Evolutionary conservation across 2,797 vertebrate species (phyloP).

Genomic region (Gobionotothen gibberifrons): DNA sequence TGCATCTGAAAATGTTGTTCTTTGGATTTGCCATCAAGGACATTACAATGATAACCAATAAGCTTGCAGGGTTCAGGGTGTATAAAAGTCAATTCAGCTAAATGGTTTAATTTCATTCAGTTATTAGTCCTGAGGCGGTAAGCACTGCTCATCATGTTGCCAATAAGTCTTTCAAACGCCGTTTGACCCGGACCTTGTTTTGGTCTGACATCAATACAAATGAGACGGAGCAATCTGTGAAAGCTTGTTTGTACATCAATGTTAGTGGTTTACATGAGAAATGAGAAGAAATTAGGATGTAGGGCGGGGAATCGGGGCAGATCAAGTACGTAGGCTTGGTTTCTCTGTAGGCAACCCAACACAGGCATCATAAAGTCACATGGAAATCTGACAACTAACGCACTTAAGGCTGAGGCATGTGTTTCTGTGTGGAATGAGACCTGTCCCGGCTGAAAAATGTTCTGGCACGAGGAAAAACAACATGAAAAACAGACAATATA

Average conservation of each 20-base stretch:
- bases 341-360: constrained; percentile 62
- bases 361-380: constrained; percentile 68
- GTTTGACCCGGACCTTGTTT: constrained; percentile 52
- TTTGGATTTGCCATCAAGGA: constrained; percentile 43
- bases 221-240: constrained; percentile 30
- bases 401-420: constrained; percentile 83
- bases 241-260: constrained; percentile 51
- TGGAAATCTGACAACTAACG: constrained; percentile 59
- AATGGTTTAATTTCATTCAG: background rate
- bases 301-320: constrained; percentile 38
- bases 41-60: constrained; percentile 13
- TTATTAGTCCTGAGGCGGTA: constrained; percentile 35
- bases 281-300: constrained; percentile 54
- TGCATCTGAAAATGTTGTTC: constrained; percentile 32
- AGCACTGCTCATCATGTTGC: constrained; percentile 28
- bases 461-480: constrained; percentile 63
- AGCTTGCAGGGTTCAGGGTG: constrained; percentile 16
- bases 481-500: constrained; percentile 27
- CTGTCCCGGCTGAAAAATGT: constrained; percentile 65
- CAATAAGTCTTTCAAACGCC: constrained; percentile 27
- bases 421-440: constrained; percentile 76
- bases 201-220: constrained; percentile 51
- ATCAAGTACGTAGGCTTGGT: constrained; percentile 66
- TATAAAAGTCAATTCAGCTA: constrained; percentile 19
- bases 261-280: constrained; percentile 79